Base-by-base conservation (phyloP, 1,140 invertebrate genomes). In the Mercenaria mercenaria region DNA sequence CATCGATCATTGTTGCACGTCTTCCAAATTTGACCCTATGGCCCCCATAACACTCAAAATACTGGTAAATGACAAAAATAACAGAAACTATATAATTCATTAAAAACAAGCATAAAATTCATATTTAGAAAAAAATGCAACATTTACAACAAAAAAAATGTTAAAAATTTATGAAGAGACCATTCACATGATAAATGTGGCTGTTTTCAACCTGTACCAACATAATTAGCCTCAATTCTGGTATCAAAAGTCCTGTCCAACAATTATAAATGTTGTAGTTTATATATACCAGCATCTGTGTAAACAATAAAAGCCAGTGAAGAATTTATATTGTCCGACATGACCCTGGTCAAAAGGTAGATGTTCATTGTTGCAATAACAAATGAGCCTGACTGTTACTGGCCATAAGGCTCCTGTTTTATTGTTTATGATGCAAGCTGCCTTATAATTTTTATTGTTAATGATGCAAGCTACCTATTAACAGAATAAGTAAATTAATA, bases 381-480 rank as follows among this genome's bases (percentile, higher is more conserved):
- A 67, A 67, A 67, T 67, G 61, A 67, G 10, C 11, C n/a, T 67
- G 61, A 67, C n/a, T 37, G 61, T 32, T 32, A 67, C 32, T 34
- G 6, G 61, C 61, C 29, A 67, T 20, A 67, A 67, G 61, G 10
- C 20, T 67, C 29, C 20, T n/a, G 6, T 67, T 67, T 34, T 11
- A 67, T 67, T 67, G 32, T 67, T 67, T 67, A 67, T 67, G 61
- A 67, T 67, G 61, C 29, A 67, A 67, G 61, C 61, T 67, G 61
- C 52, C 52, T 11, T 56, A 4, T n/a, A 15, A 15, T 47, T 47
- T 47, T 6, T 47, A 47, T 47, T 47, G 43, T 47, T 47, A 8
- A 47, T 47, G 43, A 34, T 32, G 61, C 29, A 67, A 67, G 61
- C 26, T 67, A n/a, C 52, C 23, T n/a, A 15, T 56, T 56, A 11